A percentile compares a stretch with the other conserved stretches of the same genome.
Conservation (phyloP, 2,113 vertebrate genomes). For the Poeciliopsis prolifica region DNA sequence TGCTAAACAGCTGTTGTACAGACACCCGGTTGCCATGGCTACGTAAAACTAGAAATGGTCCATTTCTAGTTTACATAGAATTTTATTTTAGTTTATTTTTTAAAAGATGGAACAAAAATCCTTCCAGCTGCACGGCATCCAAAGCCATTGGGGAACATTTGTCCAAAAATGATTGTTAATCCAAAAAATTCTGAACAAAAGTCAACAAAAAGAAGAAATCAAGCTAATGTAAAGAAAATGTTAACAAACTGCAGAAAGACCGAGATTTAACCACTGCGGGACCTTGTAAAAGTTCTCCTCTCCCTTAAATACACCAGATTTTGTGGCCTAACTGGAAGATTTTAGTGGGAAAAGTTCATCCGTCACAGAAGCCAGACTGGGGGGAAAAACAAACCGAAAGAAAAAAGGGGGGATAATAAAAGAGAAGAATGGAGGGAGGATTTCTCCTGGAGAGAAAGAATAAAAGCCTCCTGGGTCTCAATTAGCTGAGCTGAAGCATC, state of each 20-base stretch:
- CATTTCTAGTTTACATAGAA: no score
- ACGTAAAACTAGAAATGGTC: no score
- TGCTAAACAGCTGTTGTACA: no score
- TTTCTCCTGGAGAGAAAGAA: conserved; percentile 15
- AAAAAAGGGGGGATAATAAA: conserved; percentile 1
- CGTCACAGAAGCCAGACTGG: neutral
- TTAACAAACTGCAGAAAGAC: neutral
- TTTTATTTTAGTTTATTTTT: no score
- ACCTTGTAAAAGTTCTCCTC: conserved; percentile 8
- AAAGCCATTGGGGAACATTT: no score
- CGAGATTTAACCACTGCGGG: conserved; percentile 7
- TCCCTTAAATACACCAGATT: conserved; percentile 1
- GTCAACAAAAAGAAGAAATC: no score
- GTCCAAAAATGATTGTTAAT: no score
- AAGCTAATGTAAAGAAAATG: neutral
- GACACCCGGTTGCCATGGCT: no score
- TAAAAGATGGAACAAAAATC: no score
- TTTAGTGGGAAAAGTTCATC: conserved; percentile 12
- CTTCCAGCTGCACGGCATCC: no score
- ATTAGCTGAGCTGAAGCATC: conserved; percentile 52
- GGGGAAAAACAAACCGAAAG: neutral
- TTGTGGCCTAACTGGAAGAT: neutral
- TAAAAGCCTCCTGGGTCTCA: conserved; percentile 66
- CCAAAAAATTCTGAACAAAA: no score
- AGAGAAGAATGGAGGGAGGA: conserved; percentile 11